A percentile compares a stretch with the other conserved stretches of the same genome.
Evolutionary conservation across 2,888 invertebrate species (phyloP).

Genomic region (Drosophila stalkeri): DNA sequence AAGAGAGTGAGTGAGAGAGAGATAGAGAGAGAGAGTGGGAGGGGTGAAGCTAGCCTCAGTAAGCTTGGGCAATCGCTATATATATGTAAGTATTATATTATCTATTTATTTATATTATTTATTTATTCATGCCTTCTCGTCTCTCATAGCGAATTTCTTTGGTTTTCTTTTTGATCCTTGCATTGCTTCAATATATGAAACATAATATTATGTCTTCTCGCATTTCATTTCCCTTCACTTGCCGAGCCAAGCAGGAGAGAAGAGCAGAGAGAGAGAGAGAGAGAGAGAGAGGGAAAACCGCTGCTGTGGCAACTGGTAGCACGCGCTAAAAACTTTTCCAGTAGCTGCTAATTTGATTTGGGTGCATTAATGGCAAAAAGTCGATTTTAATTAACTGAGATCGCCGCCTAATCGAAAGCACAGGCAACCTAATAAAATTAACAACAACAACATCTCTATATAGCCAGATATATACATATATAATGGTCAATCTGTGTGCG

Average conservation of each 20-base stretch:
- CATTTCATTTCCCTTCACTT: background rate
- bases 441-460: slow-evolving; percentile 45
- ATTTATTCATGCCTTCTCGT: background rate
- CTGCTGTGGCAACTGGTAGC: slow-evolving; percentile 48
- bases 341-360: slow-evolving; percentile 73
- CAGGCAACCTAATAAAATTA: slow-evolving; percentile 75
- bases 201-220: background rate
- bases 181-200: background rate
- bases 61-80: too few relatives aligned
- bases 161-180: background rate
- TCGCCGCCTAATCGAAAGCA: slow-evolving; percentile 57
- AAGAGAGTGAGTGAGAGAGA: too few relatives aligned
- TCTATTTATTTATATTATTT: background rate
- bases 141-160: background rate
- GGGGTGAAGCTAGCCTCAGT: too few relatives aligned
- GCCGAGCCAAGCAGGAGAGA: background rate
- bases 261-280: background rate
- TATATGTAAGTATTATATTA: too few relatives aligned
- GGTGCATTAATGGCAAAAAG: slow-evolving; percentile 78
- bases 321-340: slow-evolving; percentile 54
- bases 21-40: too few relatives aligned
- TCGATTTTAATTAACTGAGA: slow-evolving; percentile 78
- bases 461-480: background rate
- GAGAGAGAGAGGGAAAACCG: background rate
- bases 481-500: background rate